A percentile compares a stretch with the other conserved stretches of the same genome.
These are phyloP conservation scores for Rhodinocichla rosea DNA, from an alignment of 2,113 vertebrate genomes.

Conservation along the genomic window DNA sequence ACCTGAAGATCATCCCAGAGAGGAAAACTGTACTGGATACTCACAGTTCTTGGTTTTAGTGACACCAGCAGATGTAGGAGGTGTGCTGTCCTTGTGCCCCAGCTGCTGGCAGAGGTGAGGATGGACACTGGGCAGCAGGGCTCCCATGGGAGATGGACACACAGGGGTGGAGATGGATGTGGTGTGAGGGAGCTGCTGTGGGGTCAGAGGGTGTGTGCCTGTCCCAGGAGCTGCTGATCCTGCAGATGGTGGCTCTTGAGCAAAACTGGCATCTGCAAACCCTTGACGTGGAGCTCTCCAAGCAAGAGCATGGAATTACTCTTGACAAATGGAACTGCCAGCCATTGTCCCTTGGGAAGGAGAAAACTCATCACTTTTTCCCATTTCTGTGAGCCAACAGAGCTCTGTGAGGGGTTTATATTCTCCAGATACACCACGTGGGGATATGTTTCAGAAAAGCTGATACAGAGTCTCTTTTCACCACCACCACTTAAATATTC, in stretches of 20 bases:
- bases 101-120: background rate
- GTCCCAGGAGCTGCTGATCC: background rate
- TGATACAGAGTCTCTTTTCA: background rate
- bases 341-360: background rate
- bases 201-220: accelerated
- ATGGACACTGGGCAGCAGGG: background rate
- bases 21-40: background rate
- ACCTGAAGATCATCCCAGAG: background rate
- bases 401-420: background rate
- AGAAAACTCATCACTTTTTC: background rate
- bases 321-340: background rate
- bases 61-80: background rate
- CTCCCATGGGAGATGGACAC: accelerated
- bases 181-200: background rate
- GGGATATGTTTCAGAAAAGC: background rate
- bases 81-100: background rate
- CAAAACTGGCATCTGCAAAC: background rate
- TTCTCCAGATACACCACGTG: background rate
- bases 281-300: background rate
- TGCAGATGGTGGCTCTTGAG: background rate
- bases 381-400: accelerated
- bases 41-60: background rate
- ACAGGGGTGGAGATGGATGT: accelerated
- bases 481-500: background rate
- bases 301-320: background rate